Conservation (phyloP, 1,140 invertebrate species). For the Euborellia annulipes region DNA sequence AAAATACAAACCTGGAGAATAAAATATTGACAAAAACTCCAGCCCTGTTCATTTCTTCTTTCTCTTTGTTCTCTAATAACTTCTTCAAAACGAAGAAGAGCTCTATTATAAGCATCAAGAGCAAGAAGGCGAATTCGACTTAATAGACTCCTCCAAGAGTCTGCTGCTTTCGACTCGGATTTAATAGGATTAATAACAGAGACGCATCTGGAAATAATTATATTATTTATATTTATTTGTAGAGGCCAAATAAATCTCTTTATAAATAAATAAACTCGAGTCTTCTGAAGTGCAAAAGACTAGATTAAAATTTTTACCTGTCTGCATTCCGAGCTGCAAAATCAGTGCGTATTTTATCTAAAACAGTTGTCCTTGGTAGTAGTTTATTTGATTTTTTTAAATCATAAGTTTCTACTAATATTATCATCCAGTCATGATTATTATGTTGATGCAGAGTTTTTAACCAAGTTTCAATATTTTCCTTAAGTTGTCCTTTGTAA, state of each 20-base stretch:
- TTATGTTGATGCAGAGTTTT: constrained; percentile 54
- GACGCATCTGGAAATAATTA: constrained; percentile 55
- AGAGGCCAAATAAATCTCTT: too few species aligned
- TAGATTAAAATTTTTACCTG: constrained; percentile 32
- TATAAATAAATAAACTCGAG: too few species aligned
- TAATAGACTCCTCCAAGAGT: constrained; percentile 77
- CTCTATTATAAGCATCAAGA: constrained; percentile 73
- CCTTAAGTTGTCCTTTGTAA: constrained; percentile 70
- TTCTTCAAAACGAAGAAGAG: constrained; percentile 76
- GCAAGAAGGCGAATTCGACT: constrained; percentile 67
- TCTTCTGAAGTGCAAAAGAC: too few species aligned
- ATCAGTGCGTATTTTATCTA: constrained; percentile 87
- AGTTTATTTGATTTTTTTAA: constrained; percentile 82
- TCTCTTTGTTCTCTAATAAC: constrained; percentile 79
- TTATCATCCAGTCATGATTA: constrained; percentile 84
- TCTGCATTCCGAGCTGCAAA: constrained; percentile 80
- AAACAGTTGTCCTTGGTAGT: constrained; percentile 76
- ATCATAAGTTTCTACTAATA: constrained; percentile 84
- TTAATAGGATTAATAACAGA: constrained; percentile 81
- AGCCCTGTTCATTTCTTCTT: constrained; percentile 71
- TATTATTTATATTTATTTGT: too few species aligned
- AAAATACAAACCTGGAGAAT: constrained; percentile 62
- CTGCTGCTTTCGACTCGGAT: constrained; percentile 69
- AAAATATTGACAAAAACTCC: constrained; percentile 93
- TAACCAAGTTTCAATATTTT: constrained; percentile 79